Conservation (phyloP, 1,140 invertebrate genomes). For the Diabrotica undecimpunctata region DNA sequence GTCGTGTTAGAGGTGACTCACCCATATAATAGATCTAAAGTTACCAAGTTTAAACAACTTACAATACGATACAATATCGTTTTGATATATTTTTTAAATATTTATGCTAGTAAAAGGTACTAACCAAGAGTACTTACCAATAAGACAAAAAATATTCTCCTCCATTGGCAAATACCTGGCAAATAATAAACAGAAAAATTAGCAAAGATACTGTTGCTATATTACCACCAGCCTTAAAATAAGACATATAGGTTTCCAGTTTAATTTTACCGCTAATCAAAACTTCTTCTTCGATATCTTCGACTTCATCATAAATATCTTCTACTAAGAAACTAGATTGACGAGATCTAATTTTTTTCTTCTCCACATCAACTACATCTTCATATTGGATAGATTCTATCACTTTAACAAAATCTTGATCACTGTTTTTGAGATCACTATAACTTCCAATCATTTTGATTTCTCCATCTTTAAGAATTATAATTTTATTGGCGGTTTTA, state of each 20-base stretch:
- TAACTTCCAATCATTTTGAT: slow-evolving; percentile 49
- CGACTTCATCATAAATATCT: slow-evolving; percentile 34
- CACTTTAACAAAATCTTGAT: slow-evolving; percentile 47
- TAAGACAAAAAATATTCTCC: slow-evolving; percentile 66
- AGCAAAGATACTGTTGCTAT: slow-evolving; percentile 52
- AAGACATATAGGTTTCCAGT: slow-evolving; percentile 55
- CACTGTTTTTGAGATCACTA: slow-evolving; percentile 44
- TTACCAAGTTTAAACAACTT: no score
- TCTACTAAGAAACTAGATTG: slow-evolving; percentile 50
- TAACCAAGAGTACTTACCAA: slow-evolving; percentile 50
- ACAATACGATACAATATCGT: no score
- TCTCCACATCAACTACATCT: slow-evolving; percentile 43
- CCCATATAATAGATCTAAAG: no score
- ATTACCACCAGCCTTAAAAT: slow-evolving; percentile 58
- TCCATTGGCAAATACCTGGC: slow-evolving; percentile 62
- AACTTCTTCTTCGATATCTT: slow-evolving; percentile 37
- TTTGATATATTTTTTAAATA: no score
- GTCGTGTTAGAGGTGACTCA: no score
- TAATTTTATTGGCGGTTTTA: slow-evolving; percentile 55
- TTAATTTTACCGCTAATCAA: slow-evolving; percentile 57
- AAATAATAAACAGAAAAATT: slow-evolving; percentile 52
- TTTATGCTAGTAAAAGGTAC: no score
- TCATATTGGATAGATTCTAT: slow-evolving; percentile 40
- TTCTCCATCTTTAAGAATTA: slow-evolving; percentile 50
- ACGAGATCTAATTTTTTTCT: slow-evolving; percentile 39